phyloP scores from a whole-genome alignment of 2,113 vertebrate species.

The Eudyptes chrysolophus region DNA sequence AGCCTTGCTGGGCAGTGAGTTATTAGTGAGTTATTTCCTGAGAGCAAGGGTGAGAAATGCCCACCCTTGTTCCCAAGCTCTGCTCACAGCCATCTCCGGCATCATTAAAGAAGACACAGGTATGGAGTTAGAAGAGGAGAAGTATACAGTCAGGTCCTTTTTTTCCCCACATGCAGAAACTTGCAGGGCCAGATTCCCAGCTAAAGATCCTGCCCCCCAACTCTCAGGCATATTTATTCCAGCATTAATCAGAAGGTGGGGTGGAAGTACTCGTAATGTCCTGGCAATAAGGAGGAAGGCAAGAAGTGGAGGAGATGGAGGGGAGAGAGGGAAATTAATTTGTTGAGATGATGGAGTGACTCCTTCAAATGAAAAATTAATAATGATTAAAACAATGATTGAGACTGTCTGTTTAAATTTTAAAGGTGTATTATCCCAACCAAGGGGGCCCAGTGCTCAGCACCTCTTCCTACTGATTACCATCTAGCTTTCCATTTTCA shows the following conservation, averaged over 20 bases:
- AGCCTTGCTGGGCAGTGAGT: neutral
- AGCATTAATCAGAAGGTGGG: neutral
- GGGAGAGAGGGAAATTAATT: slow-evolving; percentile 18
- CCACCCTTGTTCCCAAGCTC: neutral
- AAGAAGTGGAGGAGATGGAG: neutral
- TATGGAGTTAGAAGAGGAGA: neutral
- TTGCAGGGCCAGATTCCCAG: neutral
- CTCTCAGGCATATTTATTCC: slow-evolving; percentile 8
- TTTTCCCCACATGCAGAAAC: neutral
- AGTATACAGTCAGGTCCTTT: neutral
- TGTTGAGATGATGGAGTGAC: slow-evolving; percentile 55
- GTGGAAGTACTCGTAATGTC: neutral
- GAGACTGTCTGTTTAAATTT: slow-evolving; percentile 57
- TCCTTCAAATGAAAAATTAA: slow-evolving; percentile 61
- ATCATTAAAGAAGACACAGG: neutral
- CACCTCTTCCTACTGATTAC: slow-evolving; percentile 45
- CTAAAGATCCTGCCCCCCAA: neutral
- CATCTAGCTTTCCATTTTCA: slow-evolving; percentile 47
- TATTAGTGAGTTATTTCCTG: neutral
- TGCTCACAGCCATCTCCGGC: neutral
- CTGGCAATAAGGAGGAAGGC: neutral
- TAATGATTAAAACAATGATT: slow-evolving; percentile 52
- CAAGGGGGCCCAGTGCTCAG: neutral
- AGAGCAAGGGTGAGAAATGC: neutral
- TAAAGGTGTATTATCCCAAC: slow-evolving; percentile 33